phyloP scores from a whole-genome alignment of 2,888 invertebrate species.

The Graphium colonna region DNA sequence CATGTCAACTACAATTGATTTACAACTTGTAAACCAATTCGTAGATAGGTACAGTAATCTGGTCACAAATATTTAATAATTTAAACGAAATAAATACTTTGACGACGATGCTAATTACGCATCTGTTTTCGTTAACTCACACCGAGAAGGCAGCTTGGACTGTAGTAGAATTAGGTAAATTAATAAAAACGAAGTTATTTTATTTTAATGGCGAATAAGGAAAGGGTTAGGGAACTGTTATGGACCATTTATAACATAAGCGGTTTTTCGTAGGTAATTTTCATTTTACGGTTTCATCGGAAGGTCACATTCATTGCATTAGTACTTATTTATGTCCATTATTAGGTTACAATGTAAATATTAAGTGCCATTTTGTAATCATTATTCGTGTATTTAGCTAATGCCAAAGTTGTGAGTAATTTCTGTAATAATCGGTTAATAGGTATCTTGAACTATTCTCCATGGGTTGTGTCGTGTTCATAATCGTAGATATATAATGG shows the following conservation, averaged over 20 bases:
- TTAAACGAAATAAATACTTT: constrained; percentile 31
- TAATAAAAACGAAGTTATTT: constrained; percentile 3
- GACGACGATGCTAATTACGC: constrained; percentile 21
- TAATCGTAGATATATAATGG: constrained; percentile 10
- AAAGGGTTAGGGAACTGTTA: not conserved
- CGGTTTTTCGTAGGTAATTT: not conserved
- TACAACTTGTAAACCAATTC: constrained; percentile 56
- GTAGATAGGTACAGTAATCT: constrained; percentile 44
- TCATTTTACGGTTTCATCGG: constrained; percentile 3
- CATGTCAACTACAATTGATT: constrained; percentile 57
- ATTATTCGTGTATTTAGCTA: constrained; percentile 49
- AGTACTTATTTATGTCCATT: constrained; percentile 16
- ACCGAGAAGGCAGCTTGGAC: not conserved
- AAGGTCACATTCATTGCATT: constrained; percentile 13
- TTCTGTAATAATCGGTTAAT: constrained; percentile 22
- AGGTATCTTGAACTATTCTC: constrained; percentile 31
- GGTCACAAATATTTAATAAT: constrained; percentile 4
- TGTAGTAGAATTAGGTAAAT: not conserved
- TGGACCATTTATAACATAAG: not conserved
- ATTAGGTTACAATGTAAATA: constrained; percentile 39
- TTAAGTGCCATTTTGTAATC: constrained; percentile 42
- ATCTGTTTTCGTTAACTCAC: not conserved
- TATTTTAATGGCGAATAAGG: not conserved
- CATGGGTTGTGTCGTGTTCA: constrained; percentile 50
- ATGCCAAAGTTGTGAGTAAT: constrained; percentile 75